Percentiles rank a stretch among this genome's conserved stretches.
These are phyloP conservation scores for Cataglyphis cursor DNA, from an alignment of 2,888 invertebrate genomes.

Conservation along the genomic window DNA sequence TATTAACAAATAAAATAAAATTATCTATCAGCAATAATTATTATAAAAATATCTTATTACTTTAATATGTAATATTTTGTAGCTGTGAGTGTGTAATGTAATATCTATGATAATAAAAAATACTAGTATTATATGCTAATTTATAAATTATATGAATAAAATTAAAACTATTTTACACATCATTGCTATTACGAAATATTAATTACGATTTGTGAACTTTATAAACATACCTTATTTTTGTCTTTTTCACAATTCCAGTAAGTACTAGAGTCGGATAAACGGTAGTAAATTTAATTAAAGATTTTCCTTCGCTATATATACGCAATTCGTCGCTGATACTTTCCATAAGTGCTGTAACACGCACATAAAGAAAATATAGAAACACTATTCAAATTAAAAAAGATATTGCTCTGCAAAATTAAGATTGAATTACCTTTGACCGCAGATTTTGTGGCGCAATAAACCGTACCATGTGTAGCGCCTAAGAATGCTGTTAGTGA, in stretches of 20 bases:
- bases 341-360: neutral
- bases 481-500: fast-evolving
- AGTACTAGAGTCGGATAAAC: neutral
- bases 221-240: neutral
- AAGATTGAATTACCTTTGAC: slow-evolving; percentile 10
- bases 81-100: neutral
- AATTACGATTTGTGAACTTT: neutral
- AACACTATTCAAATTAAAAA: neutral
- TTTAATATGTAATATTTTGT: neutral
- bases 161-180: neutral
- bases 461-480: neutral
- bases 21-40: neutral
- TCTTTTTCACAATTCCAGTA: neutral
- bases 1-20: neutral
- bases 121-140: neutral
- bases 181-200: neutral
- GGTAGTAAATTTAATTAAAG: slow-evolving; percentile 49
- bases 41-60: neutral
- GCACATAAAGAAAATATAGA: neutral
- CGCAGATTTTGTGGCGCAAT: slow-evolving; percentile 7
- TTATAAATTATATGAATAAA: neutral
- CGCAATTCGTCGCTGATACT: neutral
- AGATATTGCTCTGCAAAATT: no score
- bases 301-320: neutral
- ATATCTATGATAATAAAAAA: neutral